Conservation (phyloP, 2,113 vertebrate species). For the Microcebus griseorufus region DNA sequence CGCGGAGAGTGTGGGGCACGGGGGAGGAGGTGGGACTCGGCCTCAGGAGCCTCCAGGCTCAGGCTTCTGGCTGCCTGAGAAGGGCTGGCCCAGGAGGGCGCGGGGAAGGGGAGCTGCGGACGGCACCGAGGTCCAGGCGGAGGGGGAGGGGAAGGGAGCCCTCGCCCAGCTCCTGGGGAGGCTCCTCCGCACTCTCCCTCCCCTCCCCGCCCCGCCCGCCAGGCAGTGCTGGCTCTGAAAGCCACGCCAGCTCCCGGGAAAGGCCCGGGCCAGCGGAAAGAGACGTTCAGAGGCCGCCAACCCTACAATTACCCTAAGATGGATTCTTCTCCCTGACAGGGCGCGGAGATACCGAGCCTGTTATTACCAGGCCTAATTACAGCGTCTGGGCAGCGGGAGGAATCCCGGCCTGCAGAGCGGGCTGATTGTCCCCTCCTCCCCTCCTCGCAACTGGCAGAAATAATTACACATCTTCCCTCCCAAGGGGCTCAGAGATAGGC, state of each 20-base stretch:
- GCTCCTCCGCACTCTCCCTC: accelerated
- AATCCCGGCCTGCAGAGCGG: constrained; percentile 81
- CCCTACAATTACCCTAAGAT: constrained; percentile 87
- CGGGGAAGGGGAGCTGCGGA: neutral
- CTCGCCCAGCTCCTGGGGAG: neutral
- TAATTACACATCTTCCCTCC: constrained; percentile 81
- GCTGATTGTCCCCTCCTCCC: constrained; percentile 78
- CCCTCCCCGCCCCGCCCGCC: neutral
- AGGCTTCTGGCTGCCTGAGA: neutral
- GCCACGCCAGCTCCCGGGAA: constrained; percentile 59
- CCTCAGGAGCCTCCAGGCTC: no score
- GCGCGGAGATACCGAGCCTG: constrained; percentile 77
- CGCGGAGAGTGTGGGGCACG: neutral
- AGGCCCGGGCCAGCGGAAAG: constrained; percentile 73
- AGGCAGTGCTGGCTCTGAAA: neutral
- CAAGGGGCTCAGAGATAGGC: constrained; percentile 57
- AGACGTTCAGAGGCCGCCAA: constrained; percentile 79
- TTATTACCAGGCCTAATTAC: constrained; percentile 87
- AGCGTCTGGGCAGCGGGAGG: constrained; percentile 81
- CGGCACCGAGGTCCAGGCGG: neutral
- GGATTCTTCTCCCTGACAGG: constrained; percentile 84
- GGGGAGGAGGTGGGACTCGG: neutral
- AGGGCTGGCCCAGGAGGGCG: neutral
- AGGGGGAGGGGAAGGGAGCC: no score
- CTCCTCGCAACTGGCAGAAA: constrained; percentile 72